Percentiles rank a stretch among this genome's conserved stretches.
phyloP scores from a whole-genome alignment of 2,888 invertebrate genomes.

The Parasteatoda lunata region DNA sequence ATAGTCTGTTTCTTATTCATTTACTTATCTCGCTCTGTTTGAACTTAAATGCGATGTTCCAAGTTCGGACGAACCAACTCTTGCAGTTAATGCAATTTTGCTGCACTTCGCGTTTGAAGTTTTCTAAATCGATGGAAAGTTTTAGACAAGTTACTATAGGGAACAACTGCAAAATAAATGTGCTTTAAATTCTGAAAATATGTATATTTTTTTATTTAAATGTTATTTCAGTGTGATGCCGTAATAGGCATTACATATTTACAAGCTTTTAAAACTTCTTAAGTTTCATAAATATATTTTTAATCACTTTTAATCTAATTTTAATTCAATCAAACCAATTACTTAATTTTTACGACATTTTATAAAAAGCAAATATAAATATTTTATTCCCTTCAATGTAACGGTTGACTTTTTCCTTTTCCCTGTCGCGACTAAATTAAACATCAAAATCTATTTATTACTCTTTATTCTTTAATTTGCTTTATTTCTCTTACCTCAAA shows the following conservation, averaged over 20 bases:
- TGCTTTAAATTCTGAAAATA: not conserved
- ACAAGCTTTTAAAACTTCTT: not conserved
- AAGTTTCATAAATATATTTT: not conserved
- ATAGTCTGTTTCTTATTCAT: slow-evolving; percentile 55
- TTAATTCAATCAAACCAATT: not conserved
- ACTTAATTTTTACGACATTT: too few species aligned
- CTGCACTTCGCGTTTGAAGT: slow-evolving; percentile 25
- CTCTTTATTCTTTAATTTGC: too few species aligned
- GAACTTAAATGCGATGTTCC: slow-evolving; percentile 54
- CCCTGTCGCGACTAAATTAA: too few species aligned
- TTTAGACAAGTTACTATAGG: not conserved
- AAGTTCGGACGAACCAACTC: slow-evolving; percentile 42
- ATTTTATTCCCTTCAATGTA: too few species aligned
- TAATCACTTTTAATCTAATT: not conserved
- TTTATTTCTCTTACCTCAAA: too few species aligned
- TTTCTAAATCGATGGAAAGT: slow-evolving; percentile 35
- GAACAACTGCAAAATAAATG: not conserved
- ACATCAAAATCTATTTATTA: too few species aligned
- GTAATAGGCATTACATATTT: not conserved
- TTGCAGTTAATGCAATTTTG: slow-evolving; percentile 54
- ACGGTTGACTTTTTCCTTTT: too few species aligned
- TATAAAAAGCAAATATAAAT: too few species aligned
- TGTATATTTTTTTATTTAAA: too few species aligned
- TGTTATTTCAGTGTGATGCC: not conserved
- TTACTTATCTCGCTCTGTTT: slow-evolving; percentile 60